Evolutionary conservation across 2,797 vertebrate species (phyloP).

Genomic region (Enteromius treurensis): DNA sequence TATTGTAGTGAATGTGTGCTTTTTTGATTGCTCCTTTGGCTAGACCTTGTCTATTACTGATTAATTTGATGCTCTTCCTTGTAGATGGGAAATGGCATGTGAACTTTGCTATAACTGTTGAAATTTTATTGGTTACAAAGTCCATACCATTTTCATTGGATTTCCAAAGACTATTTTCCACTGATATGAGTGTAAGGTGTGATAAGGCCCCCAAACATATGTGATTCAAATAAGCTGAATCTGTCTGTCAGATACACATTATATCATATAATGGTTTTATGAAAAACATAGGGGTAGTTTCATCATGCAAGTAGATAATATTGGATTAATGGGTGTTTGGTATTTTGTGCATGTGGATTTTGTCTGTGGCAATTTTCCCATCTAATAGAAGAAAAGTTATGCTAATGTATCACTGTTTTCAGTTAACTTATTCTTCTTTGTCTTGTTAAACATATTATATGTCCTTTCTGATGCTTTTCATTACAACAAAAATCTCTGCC

Average conservation of each 20-base stretch:
- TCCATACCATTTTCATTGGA: not conserved
- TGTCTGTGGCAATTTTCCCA: not conserved
- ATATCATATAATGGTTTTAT: not conserved
- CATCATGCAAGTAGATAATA: not conserved
- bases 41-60: not conserved
- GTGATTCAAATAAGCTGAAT: too few species aligned
- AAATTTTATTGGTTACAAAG: not conserved
- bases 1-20: not conserved
- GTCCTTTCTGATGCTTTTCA: too few species aligned
- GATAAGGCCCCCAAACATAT: too few species aligned
- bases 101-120: conserved; percentile 4
- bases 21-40: not conserved
- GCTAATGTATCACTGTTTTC: not conserved
- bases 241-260: not conserved
- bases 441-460: not conserved
- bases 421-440: not conserved
- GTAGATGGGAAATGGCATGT: not conserved
- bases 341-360: not conserved
- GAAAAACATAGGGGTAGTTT: not conserved
- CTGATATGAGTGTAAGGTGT: not conserved
- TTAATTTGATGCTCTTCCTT: not conserved
- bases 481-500: too few species aligned
- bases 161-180: not conserved
- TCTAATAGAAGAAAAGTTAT: not conserved
- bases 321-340: not conserved